Evolutionary conservation across 2,888 invertebrate species (phyloP), one percentile per base, ranked within the genome.

Genomic region (Acanthopleura granulata): DNA sequence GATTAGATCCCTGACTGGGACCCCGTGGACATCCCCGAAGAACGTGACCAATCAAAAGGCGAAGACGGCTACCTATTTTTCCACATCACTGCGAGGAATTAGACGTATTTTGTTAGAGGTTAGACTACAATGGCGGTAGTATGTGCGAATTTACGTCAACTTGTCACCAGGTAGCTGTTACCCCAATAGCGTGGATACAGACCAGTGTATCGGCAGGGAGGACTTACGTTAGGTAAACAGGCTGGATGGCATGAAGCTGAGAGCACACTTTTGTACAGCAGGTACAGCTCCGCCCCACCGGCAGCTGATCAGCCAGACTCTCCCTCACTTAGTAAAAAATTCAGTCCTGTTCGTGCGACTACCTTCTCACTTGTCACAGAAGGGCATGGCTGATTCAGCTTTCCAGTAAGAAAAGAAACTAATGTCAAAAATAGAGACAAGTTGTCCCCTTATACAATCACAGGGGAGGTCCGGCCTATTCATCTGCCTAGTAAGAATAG

Each of bases 21-120:
- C 57, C 57, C 57, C 57, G 57, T 57, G 57, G 4, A n/a, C 57
- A 57, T 4, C 57, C 57, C 57, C 57, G 57, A 1, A 57, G 57
- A 57, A 57, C 57, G 57, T 57, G 57, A 57, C 57, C 18, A 22
- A 22, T 57, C 57, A n/a, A 57, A n/a, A 57, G 57, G 57, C 18
- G 18, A 57, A n/a, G n/a, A 18, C 22, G 57, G 18, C 57, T n/a
- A 22, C 22, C n/a, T 18, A 57, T 57, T 57, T 57, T 22, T 22
- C 22, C n/a, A 18, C 18, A 22, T 18, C 22, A 57, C n/a, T 22
- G 22, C 18, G 57, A 57, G 57, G 57, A 57, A 57, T 57, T 57
- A 57, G 57, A 57, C 57, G 57, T 57, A 57, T 57, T 57, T 57
- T 57, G 57, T 57, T 57, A 57, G 57, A 57, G 57, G 57, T 22